phyloP scores from a whole-genome alignment of 2,797 vertebrate species.

The Percopsis omiscomaycus region DNA sequence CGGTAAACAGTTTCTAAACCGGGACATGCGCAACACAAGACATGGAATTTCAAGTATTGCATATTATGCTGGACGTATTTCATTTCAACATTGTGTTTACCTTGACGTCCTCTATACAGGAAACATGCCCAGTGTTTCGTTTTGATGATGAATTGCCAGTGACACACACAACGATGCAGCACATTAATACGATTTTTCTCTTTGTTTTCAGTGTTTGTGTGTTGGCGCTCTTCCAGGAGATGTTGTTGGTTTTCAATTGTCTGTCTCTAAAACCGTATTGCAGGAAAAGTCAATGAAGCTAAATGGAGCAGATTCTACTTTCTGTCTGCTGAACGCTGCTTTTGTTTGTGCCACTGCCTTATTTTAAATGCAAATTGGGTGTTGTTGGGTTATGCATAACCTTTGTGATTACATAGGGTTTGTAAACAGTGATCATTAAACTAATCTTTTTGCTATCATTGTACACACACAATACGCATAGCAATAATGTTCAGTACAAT shows the following conservation, averaged over 20 bases:
- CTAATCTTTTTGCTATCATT: not conserved
- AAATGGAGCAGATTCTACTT: not conserved
- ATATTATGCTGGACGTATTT: not conserved
- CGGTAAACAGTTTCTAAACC: too few species aligned
- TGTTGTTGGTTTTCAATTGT: slow-evolving; percentile 6
- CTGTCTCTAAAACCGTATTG: not conserved
- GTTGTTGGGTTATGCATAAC: not conserved
- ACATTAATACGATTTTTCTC: slow-evolving; percentile 9
- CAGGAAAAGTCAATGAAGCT: not conserved
- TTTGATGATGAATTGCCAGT: slow-evolving; percentile 9
- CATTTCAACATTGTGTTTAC: not conserved
- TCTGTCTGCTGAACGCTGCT: not conserved
- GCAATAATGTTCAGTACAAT: not conserved
- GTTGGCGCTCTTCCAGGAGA: not conserved
- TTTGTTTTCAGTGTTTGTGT: slow-evolving; percentile 6
- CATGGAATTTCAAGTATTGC: not conserved
- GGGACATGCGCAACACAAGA: not conserved
- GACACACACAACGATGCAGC: not conserved
- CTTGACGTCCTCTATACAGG: not conserved
- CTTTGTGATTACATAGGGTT: slow-evolving; percentile 5
- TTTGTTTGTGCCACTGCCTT: not conserved
- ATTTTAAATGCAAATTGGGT: slow-evolving; percentile 4
- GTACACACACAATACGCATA: not conserved
- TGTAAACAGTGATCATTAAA: not conserved
- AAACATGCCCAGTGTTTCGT: not conserved